Conservation (phyloP, 2,888 invertebrate species). For the Apamea epomidion region DNA sequence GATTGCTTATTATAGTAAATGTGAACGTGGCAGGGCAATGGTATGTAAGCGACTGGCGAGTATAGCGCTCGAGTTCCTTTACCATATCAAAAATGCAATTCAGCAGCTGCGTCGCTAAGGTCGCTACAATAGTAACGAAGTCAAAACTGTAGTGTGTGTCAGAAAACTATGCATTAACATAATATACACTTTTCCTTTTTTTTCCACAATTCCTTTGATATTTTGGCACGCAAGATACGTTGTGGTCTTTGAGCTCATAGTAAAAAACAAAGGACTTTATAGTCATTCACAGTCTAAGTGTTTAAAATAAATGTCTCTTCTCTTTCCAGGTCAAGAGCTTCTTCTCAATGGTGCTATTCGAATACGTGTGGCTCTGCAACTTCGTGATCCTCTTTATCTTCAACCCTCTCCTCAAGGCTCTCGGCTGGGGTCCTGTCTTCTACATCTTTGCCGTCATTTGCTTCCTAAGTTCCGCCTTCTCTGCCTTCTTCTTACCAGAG, state of each 20-base stretch:
- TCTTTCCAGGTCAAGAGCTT: slow-evolving; percentile 76
- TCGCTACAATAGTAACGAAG: too few relatives aligned
- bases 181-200: too few relatives aligned
- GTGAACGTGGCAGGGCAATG: too few relatives aligned
- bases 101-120: too few relatives aligned
- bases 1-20: too few relatives aligned
- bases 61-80: too few relatives aligned
- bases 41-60: too few relatives aligned
- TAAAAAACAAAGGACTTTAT: neutral
- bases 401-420: slow-evolving; percentile 74
- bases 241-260: neutral
- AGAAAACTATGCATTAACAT: neutral
- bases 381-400: slow-evolving; percentile 79
- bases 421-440: slow-evolving; percentile 80
- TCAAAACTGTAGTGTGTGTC: too few relatives aligned
- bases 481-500: slow-evolving; percentile 45
- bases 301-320: slow-evolving; percentile 8
- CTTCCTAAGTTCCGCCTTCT: slow-evolving; percentile 71
- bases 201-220: neutral
- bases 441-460: slow-evolving; percentile 77
- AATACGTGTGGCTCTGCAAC: slow-evolving; percentile 80
- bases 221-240: neutral
- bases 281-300: neutral
- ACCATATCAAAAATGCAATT: too few relatives aligned
- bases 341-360: slow-evolving; percentile 75